A percentile compares a stretch with the other conserved stretches of the same genome.
phyloP scores from a whole-genome alignment of 2,797 vertebrate genomes.

The Limnodromus scolopaceus region DNA sequence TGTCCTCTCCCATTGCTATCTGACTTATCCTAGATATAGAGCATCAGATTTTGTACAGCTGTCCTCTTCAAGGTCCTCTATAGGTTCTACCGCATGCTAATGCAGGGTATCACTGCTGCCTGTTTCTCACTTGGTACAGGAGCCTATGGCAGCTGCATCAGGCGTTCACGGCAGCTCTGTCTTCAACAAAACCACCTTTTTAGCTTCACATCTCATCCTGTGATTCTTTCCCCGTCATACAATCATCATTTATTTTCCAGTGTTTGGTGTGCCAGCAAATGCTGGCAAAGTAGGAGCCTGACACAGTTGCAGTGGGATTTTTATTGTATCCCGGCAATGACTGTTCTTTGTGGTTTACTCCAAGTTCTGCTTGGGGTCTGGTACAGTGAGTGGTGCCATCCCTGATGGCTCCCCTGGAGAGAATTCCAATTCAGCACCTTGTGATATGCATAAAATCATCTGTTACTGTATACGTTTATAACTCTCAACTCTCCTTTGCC shows the following conservation, averaged over 20 bases:
- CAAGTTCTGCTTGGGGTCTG: neutral
- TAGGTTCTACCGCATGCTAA: neutral
- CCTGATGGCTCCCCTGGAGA: neutral
- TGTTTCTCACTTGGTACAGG: neutral
- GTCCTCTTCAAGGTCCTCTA: neutral
- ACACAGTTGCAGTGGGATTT: neutral
- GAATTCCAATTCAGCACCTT: neutral
- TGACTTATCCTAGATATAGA: neutral
- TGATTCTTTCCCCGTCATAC: neutral
- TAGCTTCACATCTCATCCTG: neutral
- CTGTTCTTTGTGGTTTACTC: neutral
- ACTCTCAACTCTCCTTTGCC: neutral
- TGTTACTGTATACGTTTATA: neutral
- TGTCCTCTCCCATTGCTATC: neutral
- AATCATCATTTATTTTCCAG: neutral
- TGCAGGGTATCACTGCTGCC: neutral
- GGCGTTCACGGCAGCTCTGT: accelerated
- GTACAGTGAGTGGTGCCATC: neutral
- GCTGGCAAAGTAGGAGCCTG: neutral
- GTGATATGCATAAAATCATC: neutral
- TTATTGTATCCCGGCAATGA: neutral
- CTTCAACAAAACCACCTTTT: neutral
- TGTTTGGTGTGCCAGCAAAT: neutral
- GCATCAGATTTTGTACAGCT: neutral
- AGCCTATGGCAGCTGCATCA: neutral